Base-by-base conservation (phyloP, 2,797 vertebrate species). In the Schizopygopsis malacanthus region DNA sequence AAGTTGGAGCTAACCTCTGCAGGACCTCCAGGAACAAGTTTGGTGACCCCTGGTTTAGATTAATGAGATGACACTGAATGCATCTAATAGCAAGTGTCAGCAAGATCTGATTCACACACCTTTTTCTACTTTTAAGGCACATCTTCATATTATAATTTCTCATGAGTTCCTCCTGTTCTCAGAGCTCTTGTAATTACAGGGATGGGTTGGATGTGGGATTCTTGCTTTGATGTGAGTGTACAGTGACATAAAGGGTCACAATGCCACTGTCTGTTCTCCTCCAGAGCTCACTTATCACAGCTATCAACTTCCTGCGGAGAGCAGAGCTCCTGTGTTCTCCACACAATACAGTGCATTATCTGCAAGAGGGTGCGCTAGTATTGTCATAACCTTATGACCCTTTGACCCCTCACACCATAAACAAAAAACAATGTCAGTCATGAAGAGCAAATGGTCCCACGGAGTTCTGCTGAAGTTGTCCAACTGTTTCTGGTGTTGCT, bases 381-480 rank as follows among this genome's bases (percentile, higher is more conserved):
- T 93, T 94, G 89, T 91, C 78, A 4, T 93, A 93, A 92, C 92
- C 92, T 91, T 1, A 79, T 91, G 93, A 93, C 94, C 92, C 85
- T 0, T 72, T 87, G 91, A 92, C 92, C 87, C 45, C 39, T 89
- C 63, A 69, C 71, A 71, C 59, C 15, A 81, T 54, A 79, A 54
- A 76, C 16, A 52, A 18, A 79, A 79, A 81, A 37, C 72, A 37
- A 22, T 52, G 56, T 72, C 41, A 15, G 25, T 16, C 47, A 20
- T n/a, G 67, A 22, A 22, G 13, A 43, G 41, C 72, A 28, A n/a
- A 70, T 78, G 73, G 47, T 79, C 37, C 20, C 37, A 67, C 47
- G 59, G 20, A 28, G 25, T 18, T 61, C 25, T 61, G 39, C 37
- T 71, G 8, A 72, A 56, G 6, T 73, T 47, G 11, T 61, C 11